Evolutionary conservation across 2,888 invertebrate species (phyloP).

Genomic region (Ypsolopha sequella): DNA sequence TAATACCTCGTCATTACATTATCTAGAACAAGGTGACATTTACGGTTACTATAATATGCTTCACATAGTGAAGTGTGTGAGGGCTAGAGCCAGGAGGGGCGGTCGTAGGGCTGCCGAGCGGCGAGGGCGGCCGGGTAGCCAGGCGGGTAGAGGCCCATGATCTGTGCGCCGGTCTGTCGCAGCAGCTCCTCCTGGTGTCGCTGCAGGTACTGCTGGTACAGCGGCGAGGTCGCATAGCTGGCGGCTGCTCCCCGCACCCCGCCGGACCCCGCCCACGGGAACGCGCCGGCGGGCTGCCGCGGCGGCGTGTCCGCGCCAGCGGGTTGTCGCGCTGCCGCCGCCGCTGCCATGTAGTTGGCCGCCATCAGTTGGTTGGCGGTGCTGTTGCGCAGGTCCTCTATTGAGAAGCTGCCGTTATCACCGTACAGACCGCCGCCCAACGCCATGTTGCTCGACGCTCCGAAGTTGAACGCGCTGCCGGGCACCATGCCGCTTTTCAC

Average conservation of each 20-base stretch:
- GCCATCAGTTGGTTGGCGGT: constrained; percentile 75
- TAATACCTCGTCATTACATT: constrained; percentile 25
- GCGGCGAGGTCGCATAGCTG: constrained; percentile 73
- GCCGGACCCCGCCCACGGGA: background rate
- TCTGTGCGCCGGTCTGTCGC: constrained; percentile 71
- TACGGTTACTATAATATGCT: constrained; percentile 20
- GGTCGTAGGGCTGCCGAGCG: constrained; percentile 80
- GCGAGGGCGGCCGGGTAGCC: constrained; percentile 74
- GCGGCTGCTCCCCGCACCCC: constrained; percentile 13
- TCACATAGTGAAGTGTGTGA: constrained; percentile 2
- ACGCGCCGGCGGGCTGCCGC: constrained; percentile 39
- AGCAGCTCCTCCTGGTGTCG: constrained; percentile 72
- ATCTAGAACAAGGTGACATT: constrained; percentile 42
- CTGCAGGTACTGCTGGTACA: constrained; percentile 81
- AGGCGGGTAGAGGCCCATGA: constrained; percentile 75
- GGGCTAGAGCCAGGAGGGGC: constrained; percentile 76
- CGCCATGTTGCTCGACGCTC: constrained; percentile 74
- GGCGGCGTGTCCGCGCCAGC: constrained; percentile 43
- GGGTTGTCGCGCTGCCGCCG: constrained; percentile 54
- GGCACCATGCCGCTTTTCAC: constrained; percentile 76
- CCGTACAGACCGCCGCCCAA: constrained; percentile 69
- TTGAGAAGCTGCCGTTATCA: constrained; percentile 75
- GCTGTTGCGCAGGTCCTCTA: constrained; percentile 75
- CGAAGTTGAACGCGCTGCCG: constrained; percentile 88
- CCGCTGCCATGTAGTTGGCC: constrained; percentile 55